Conservation (phyloP, 2,797 vertebrate species). For the Bovichtus variegatus region DNA sequence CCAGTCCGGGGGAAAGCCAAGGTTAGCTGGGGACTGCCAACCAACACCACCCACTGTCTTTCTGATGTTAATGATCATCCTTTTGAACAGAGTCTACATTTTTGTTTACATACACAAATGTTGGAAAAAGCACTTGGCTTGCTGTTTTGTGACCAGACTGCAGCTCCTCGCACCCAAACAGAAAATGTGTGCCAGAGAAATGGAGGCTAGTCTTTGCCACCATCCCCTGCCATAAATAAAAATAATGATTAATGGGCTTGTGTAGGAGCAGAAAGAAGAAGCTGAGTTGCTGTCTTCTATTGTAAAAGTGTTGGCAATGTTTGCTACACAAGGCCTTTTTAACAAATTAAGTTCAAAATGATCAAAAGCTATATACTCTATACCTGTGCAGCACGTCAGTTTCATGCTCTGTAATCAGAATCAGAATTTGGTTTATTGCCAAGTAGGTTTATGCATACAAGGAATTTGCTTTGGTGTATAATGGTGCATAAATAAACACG, state of each 20-base stretch:
- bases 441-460: too few relatives aligned
- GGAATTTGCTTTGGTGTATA: too few relatives aligned
- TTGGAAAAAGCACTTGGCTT: conserved; percentile 33
- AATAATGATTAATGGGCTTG: conserved; percentile 1
- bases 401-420: too few relatives aligned
- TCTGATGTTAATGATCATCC: conserved; percentile 52
- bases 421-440: too few relatives aligned
- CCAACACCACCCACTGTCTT: conserved; percentile 45
- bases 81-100: conserved; percentile 32
- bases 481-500: too few relatives aligned
- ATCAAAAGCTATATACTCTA: too few relatives aligned
- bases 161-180: conserved; percentile 39
- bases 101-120: conserved; percentile 34
- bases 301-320: not conserved
- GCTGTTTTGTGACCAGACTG: conserved; percentile 3
- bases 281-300: not conserved
- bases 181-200: conserved; percentile 44
- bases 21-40: conserved; percentile 73
- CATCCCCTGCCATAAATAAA: conserved; percentile 10
- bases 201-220: not conserved
- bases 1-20: conserved; percentile 89
- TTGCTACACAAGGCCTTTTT: not conserved
- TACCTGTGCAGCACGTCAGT: too few relatives aligned
- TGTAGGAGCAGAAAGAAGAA: not conserved
- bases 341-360: too few relatives aligned